Evolutionary conservation across 2,888 invertebrate genomes (phyloP), one percentile per base, ranked within the genome.

Genomic region (Noctua janthe): DNA sequence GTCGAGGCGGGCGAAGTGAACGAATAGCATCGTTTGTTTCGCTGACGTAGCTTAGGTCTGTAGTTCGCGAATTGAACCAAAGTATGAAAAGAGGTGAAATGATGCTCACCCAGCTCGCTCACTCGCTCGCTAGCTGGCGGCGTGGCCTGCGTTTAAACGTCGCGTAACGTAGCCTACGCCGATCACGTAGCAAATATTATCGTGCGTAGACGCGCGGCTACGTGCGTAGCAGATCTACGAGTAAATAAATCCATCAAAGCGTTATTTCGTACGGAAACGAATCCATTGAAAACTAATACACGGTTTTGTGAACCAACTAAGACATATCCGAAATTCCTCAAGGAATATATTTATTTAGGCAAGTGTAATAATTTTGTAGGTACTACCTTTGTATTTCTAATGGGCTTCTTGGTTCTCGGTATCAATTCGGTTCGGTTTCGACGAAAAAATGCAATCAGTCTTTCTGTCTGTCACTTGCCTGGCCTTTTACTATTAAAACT

Each of bases 401-500:
- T n/a, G 0, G 7, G 15, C 10, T n/a, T 47, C n/a, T 39, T 47
- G 49, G 15, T 56, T 56, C 56, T 56, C 29, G 29, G 29, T 29
- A 29, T 29, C 29, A 29, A 29, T 29, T 29, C 29, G 29, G 29
- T 29, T 29, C 29, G 29, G 29, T 56, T 77, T 47, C 15, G 2
- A 15, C 54, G 15, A 56, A 35, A 15, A 47, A 35, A 76, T 78
- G n/a, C 35, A 76, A 76, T 78, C 17, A 78, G 35, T 56, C 15
- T 54, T 54, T 56, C 10, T 62, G 20, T 47, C 35, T 13, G 4
- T 15, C 51, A 23, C 64, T n/a, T 59, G 2, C n/a, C n/a, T 59
- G 59, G n/a, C 35, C 17, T 66, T 74, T 74, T 73, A 20, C 5
- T 76, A 59, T 59, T 43, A 76, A 75, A 75, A 20, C 47, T 56